These are phyloP conservation scores for Doryteuthis pealeii DNA, from an alignment of 1,140 invertebrate species.

Conservation along the genomic window DNA sequence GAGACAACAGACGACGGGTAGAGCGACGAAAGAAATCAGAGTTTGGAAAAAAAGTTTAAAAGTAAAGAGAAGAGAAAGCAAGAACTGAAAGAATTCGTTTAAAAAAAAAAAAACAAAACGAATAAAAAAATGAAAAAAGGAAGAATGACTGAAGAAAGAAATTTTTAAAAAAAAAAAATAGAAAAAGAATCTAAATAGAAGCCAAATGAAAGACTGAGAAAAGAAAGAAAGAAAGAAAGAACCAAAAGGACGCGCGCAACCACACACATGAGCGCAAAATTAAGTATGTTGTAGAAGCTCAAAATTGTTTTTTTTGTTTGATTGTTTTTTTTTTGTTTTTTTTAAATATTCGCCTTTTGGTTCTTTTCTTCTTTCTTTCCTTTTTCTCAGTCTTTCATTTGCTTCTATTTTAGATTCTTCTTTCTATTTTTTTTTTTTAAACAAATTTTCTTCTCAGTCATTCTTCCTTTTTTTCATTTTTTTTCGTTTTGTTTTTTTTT, in stretches of 20 bases:
- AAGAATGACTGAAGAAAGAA: background rate
- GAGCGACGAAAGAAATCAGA: background rate
- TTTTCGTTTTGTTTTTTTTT: too few species aligned
- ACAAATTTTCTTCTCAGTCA: too few species aligned
- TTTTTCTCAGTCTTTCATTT: background rate
- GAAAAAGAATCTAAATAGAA: background rate
- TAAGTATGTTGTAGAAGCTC: slow-evolving; percentile 3
- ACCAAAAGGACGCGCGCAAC: background rate
- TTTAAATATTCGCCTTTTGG: background rate
- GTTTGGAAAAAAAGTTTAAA: background rate
- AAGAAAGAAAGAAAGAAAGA: background rate
- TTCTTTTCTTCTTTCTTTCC: background rate
- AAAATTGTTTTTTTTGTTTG: too few species aligned
- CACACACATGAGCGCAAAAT: background rate
- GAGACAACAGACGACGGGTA: background rate
- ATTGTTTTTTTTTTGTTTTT: background rate
- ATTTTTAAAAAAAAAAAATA: background rate
- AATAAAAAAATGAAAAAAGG: background rate
- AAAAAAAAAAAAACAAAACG: background rate
- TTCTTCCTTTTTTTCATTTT: too few species aligned
- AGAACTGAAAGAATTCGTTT: background rate
- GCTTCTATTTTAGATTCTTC: background rate
- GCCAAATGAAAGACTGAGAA: background rate
- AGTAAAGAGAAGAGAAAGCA: background rate
- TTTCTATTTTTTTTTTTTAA: too few species aligned